Base-by-base conservation (phyloP, 2,888 invertebrate genomes). In the Dysmachus trigonus region DNA sequence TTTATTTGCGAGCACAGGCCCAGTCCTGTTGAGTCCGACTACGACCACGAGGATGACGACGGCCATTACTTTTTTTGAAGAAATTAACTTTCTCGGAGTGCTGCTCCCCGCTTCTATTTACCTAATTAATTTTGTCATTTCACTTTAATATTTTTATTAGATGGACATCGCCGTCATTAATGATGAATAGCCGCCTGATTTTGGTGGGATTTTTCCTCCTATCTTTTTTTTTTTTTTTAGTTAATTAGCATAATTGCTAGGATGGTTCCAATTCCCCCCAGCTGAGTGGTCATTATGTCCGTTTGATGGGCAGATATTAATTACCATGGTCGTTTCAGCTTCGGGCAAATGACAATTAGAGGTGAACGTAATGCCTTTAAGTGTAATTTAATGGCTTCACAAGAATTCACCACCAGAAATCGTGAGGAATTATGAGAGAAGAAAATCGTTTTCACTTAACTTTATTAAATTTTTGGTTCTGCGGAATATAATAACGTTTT, bases 81-180 rank as follows among this genome's bases (percentile, higher is more conserved):
- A 62, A 62, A 82, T 82, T 82, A 33, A 30, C 71, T 83, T 33
- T 71, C n/a, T 53, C 71, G 15, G 27, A 27, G 41, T 15, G 18
- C 41, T 71, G 35, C 72, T 22, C 83, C 72, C 72, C 84, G 82
- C 8, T 85, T 86, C 88, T 88, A 88, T 88, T 88, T 88, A 88
- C 88, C 88, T 88, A 88, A 88, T 88, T 88, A 88, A 88, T 88
- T 88, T 87, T 74, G 86, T 88, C 87, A 88, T 88, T 87, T 88
- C 82, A 86, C 86, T 88, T 87, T 88, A 87, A 88, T 87, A 88
- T 87, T 87, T 88, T 88, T 88, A 88, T 88, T 87, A 86, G 88
- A 88, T 88, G 87, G 87, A 87, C 86, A 88, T 88, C 88, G 87
- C 87, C 22, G 72, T 38, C 71, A 83, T 83, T 83, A 83, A 83